Percentiles rank a stretch among this genome's conserved stretches.
Conservation (phyloP, 2,113 vertebrate species). For the Mugil cephalus region DNA sequence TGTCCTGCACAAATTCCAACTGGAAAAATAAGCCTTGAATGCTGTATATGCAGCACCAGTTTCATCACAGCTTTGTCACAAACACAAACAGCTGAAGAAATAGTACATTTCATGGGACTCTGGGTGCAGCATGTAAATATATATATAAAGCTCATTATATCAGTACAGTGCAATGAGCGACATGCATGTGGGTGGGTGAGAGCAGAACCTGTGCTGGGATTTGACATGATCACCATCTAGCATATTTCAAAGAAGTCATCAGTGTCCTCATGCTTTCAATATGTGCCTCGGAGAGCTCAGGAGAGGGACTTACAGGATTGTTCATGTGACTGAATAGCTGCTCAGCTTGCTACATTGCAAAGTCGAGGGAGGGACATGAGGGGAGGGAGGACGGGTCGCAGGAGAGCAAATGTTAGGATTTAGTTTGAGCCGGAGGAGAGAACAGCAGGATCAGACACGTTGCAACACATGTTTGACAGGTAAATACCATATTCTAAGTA, state of each 20-base stretch:
- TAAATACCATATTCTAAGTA: constrained; percentile 55
- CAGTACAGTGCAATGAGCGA: constrained; percentile 59
- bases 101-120: constrained; percentile 50
- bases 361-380: constrained; percentile 72
- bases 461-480: constrained; percentile 66
- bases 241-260: constrained; percentile 51
- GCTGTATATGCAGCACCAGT: constrained; percentile 34
- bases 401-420: constrained; percentile 90
- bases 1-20: constrained; percentile 7
- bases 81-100: constrained; percentile 57
- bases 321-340: constrained; percentile 99
- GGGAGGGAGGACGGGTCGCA: constrained; percentile 83
- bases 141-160: constrained; percentile 53
- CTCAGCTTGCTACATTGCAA: constrained; percentile 99
- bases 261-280: constrained; percentile 94
- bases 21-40: constrained; percentile 22
- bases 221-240: constrained; percentile 67
- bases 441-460: constrained; percentile 75
- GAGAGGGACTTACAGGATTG: constrained; percentile 96
- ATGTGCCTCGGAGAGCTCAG: constrained; percentile 87
- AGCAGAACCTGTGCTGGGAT: constrained; percentile 62
- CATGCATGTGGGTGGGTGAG: constrained; percentile 71
- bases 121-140: constrained; percentile 40
- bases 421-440: constrained; percentile 68
- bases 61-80: constrained; percentile 53